These are phyloP conservation scores for Microcebus tavaratra DNA, from an alignment of 2,113 vertebrate genomes.

Conservation along the genomic window DNA sequence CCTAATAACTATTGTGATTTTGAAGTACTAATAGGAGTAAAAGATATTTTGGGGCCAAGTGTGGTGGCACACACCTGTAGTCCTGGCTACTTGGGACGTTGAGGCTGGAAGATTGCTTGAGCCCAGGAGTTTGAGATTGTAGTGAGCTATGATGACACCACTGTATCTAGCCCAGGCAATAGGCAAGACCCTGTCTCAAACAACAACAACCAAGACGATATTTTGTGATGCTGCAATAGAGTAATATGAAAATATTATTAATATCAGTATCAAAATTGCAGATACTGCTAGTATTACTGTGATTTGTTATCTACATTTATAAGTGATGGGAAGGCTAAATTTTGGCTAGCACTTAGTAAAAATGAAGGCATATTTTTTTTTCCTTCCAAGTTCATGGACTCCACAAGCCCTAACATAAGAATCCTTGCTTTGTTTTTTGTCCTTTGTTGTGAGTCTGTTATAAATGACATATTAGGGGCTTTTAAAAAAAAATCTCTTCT, in stretches of 20 bases:
- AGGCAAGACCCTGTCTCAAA: too few relatives aligned
- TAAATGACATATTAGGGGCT: not conserved
- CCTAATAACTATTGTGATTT: not conserved
- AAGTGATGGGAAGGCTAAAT: not conserved
- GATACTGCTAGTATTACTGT: not conserved
- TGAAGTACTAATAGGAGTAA: conserved; percentile 5
- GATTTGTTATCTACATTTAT: not conserved
- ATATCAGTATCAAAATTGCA: conserved; percentile 19
- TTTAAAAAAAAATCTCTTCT: not conserved
- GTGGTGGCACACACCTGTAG: too few relatives aligned
- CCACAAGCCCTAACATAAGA: not conserved
- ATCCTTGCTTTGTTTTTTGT: not conserved
- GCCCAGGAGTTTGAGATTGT: too few relatives aligned
- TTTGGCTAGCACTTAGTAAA: conserved; percentile 24
- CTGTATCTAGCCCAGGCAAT: too few relatives aligned
- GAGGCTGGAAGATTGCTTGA: too few relatives aligned
- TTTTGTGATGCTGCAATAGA: not conserved
- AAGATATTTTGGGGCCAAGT: not conserved
- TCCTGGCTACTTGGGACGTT: too few relatives aligned
- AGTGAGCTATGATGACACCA: too few relatives aligned
- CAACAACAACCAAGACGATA: too few relatives aligned
- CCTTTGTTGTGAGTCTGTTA: not conserved
- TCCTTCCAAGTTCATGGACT: not conserved
- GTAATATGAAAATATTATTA: conserved; percentile 24
- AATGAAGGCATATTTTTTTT: not conserved